Evolutionary conservation across 2,113 vertebrate genomes (phyloP).

Genomic region (Balaenoptera acutorostrata): DNA sequence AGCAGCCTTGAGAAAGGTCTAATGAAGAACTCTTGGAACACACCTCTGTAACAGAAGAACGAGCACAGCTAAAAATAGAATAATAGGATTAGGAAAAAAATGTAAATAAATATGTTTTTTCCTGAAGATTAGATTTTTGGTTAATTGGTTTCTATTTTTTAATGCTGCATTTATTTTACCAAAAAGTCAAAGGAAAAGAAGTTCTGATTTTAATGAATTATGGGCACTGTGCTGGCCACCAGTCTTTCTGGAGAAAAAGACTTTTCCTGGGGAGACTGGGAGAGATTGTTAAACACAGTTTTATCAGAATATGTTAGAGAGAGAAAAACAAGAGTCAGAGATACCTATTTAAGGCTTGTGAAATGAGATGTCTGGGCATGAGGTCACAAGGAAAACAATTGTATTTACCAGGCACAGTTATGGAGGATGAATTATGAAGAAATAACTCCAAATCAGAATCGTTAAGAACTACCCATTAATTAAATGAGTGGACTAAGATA

Average conservation of each 20-base stretch:
- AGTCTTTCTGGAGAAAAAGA: not conserved
- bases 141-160: not conserved
- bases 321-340: not conserved
- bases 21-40: not conserved
- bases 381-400: not conserved
- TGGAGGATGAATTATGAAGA: not conserved
- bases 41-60: not conserved
- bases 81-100: not conserved
- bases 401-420: not conserved
- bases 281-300: not conserved
- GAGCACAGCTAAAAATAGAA: not conserved
- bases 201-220: not conserved
- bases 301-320: not conserved
- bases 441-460: not conserved
- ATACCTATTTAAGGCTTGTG: not conserved
- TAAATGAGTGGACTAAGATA: not conserved
- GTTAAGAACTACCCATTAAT: not conserved
- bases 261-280: not conserved
- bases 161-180: not conserved
- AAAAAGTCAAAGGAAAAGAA: not conserved
- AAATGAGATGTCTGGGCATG: not conserved
- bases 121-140: not conserved
- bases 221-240: not conserved
- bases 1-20: not conserved
- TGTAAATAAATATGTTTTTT: fast-evolving